A percentile compares a stretch with the other conserved stretches of the same genome.
phyloP scores from a whole-genome alignment of 2,797 vertebrate genomes.

The Hirundo rustica region DNA sequence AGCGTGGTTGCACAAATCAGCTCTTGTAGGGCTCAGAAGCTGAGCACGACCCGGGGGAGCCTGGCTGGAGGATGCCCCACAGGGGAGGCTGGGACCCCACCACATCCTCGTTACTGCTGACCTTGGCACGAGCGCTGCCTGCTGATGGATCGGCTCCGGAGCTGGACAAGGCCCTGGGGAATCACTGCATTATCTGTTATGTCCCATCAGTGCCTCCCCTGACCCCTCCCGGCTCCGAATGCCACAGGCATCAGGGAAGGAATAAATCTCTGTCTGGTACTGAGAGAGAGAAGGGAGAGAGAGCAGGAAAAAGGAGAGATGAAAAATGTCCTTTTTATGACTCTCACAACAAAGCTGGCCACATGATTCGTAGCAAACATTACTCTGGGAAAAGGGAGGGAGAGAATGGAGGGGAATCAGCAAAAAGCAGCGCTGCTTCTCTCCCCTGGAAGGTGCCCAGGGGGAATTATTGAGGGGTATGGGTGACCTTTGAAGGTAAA shows the following conservation, averaged over 20 bases:
- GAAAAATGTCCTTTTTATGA: conserved; percentile 76
- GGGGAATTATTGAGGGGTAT: background rate
- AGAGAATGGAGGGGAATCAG: background rate
- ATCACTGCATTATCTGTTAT: conserved; percentile 91
- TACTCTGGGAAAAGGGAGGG: conserved; percentile 9
- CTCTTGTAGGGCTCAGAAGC: conserved; percentile 29
- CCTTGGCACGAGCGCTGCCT: conserved; percentile 87
- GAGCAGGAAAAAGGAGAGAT: conserved; percentile 53
- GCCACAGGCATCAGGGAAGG: conserved; percentile 74
- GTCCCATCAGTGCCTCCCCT: conserved; percentile 83
- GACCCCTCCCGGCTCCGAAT: conserved; percentile 65
- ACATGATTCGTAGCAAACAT: conserved; percentile 9
- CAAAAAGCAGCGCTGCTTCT: conserved; percentile 7
- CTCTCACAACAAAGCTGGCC: conserved; percentile 66
- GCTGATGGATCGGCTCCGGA: conserved; percentile 93
- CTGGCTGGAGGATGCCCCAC: conserved; percentile 56
- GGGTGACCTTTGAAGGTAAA: conserved; percentile 64
- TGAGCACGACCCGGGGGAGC: background rate
- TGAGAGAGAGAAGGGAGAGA: conserved; percentile 47
- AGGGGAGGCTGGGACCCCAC: conserved; percentile 79
- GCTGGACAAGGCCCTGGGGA: conserved; percentile 90
- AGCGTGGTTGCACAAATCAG: background rate
- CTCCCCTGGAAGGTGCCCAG: background rate
- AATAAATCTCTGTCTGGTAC: conserved; percentile 96
- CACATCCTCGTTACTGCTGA: conserved; percentile 96